Evolutionary conservation across 2,888 invertebrate species (phyloP), one percentile per base, ranked within the genome.

Genomic region (Troides aeacus): DNA sequence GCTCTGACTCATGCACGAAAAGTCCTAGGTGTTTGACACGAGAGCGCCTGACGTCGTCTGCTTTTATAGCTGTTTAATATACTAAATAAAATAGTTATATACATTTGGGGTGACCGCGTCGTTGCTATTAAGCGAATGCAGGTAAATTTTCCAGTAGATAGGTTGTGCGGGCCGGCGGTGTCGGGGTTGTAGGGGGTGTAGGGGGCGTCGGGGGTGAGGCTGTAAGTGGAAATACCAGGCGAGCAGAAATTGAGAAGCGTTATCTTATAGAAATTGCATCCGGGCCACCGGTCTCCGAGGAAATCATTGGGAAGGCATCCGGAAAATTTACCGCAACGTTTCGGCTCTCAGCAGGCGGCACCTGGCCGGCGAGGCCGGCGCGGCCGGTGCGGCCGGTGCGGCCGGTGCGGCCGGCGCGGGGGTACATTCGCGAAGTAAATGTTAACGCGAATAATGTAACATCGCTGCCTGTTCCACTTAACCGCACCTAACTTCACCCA

Each of bases 301-400:
- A 95, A 95, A 95, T 95, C 95, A 95, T 95, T 94, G 94, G 94
- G 93, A 95, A 95, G 94, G 94, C 95, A 94, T 94, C 94, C 94
- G 93, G 93, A 93, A 93, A 93, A 94, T 93, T 93, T 93, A 93
- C 93, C 93, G 93, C 93, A 89, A 39, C 88, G 89, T 89, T 89
- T 89, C 86, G 83, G 82, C 84, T 89, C 85, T 86, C 84, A 87
- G 8, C 10, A 86, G 84, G 85, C 86, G 88, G 82, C 85, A 88
- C 86, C 84, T 89, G 90, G 86, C 85, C 84, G 81, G 85, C 86
- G 36, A 1, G 36, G 5, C 36, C 36, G 36, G 8, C 0, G 21
- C 21, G 90, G 86, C 85, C 84, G 81, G 85, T 86, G 36, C 36
- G 36, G 5, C 36, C 36, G 36, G 8, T 0, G 21, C 21, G 90